These are phyloP conservation scores for Scaptomyza caliginosa DNA, from an alignment of 2,888 invertebrate species.

Conservation along the genomic window DNA sequence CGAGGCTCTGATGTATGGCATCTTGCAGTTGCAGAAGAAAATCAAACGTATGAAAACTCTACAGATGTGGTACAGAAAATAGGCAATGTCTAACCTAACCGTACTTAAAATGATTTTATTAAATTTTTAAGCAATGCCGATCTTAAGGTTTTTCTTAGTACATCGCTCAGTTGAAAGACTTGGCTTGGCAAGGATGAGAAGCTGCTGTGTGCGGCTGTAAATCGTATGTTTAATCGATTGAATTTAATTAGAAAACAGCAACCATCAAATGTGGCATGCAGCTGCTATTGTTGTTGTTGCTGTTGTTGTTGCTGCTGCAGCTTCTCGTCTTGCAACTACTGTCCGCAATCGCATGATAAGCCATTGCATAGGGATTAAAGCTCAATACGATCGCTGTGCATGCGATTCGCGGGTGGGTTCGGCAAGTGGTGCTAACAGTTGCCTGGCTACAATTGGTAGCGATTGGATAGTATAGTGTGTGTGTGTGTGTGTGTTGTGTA, in stretches of 20 bases:
- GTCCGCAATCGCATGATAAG: slow-evolving; percentile 65
- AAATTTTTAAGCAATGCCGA: too few species aligned
- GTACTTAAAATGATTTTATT: not conserved
- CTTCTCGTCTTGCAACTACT: slow-evolving; percentile 37
- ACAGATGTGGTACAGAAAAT: slow-evolving; percentile 97
- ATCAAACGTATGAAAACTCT: slow-evolving; percentile 94
- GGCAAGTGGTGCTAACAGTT: not conserved
- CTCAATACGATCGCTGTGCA: slow-evolving; percentile 67
- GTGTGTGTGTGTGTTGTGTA: slow-evolving; percentile 56
- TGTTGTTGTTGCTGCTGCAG: slow-evolving; percentile 2
- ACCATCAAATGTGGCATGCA: slow-evolving; percentile 58
- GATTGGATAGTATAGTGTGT: slow-evolving; percentile 15
- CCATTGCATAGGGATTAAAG: slow-evolving; percentile 56
- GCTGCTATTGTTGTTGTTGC: slow-evolving; percentile 28
- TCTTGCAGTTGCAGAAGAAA: slow-evolving; percentile 98
- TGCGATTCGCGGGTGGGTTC: slow-evolving; percentile 55
- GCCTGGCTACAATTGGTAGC: slow-evolving; percentile 38
- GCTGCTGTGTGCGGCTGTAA: slow-evolving; percentile 64
- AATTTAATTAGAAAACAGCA: slow-evolving; percentile 81
- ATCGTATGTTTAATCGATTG: slow-evolving; percentile 82
- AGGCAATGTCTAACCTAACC: too few species aligned
- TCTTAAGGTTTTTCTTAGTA: not conserved
- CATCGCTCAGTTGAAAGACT: not conserved
- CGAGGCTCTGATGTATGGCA: slow-evolving; percentile 97
- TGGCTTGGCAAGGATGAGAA: slow-evolving; percentile 25